phyloP scores from a whole-genome alignment of 2,113 vertebrate genomes.

The Trogon melanurus region DNA sequence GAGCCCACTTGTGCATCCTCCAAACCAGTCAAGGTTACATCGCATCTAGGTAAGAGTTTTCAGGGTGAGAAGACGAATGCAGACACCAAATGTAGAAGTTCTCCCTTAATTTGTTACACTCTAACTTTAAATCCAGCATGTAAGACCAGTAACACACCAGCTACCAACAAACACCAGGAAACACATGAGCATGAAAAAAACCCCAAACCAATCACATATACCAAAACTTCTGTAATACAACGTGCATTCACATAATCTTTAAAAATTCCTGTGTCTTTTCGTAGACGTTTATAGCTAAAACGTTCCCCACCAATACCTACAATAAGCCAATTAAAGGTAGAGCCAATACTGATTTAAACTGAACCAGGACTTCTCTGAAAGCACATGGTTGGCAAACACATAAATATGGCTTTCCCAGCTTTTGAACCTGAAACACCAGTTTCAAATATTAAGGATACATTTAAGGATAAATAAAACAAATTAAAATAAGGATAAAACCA shows the following conservation, averaged over 20 bases:
- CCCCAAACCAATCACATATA: background rate
- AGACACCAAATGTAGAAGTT: background rate
- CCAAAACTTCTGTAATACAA: background rate
- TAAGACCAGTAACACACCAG: background rate
- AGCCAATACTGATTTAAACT: background rate
- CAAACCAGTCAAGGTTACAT: background rate
- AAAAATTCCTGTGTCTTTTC: background rate
- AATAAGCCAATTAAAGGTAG: background rate
- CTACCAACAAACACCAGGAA: background rate
- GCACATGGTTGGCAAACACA: background rate
- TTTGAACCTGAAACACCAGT: background rate
- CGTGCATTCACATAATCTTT: background rate
- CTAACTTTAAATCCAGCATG: background rate
- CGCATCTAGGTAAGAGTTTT: background rate
- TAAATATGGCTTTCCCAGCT: background rate
- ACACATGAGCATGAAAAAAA: background rate
- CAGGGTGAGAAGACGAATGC: background rate
- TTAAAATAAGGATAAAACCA: background rate
- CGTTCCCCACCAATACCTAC: background rate
- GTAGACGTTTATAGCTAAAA: background rate
- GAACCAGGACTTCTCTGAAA: background rate
- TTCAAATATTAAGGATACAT: background rate
- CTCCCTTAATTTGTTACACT: background rate
- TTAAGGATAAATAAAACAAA: background rate
- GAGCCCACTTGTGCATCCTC: fast-evolving